Percentiles rank a stretch among this genome's conserved stretches.
These are phyloP conservation scores for Menidia menidia DNA, from an alignment of 2,797 vertebrate genomes.

Conservation along the genomic window DNA sequence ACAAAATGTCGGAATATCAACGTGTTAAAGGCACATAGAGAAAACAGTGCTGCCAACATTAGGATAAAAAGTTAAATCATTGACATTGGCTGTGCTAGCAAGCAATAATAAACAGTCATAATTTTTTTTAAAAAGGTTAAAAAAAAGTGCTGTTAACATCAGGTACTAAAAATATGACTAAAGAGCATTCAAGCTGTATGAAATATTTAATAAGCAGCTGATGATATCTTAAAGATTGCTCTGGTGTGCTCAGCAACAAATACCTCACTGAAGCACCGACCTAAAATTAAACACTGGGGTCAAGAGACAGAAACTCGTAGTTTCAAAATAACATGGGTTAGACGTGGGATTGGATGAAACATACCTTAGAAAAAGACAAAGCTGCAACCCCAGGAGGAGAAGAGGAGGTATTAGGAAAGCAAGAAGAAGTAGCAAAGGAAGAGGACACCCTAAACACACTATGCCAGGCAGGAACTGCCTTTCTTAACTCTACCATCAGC, in stretches of 20 bases:
- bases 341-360: conserved; percentile 19
- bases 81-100: neutral
- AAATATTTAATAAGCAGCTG: neutral
- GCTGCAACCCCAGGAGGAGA: conserved; percentile 16
- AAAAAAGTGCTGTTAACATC: neutral
- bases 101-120: neutral
- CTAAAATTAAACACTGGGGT: conserved; percentile 23
- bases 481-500: conserved; percentile 73
- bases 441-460: conserved; percentile 54
- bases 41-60: neutral
- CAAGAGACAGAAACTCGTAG: conserved; percentile 26
- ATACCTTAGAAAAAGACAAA: conserved; percentile 62
- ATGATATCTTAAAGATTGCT: neutral
- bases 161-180: neutral
- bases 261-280: neutral
- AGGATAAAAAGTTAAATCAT: neutral
- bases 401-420: conserved; percentile 32
- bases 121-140: no score
- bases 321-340: neutral
- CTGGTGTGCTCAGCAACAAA: conserved; percentile 4
- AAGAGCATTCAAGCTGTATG: conserved; percentile 1
- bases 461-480: conserved; percentile 76
- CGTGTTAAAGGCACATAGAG: neutral
- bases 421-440: conserved; percentile 36
- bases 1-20: neutral